Conservation (phyloP, 2,113 vertebrate species). For the Balaenoptera acutorostrata region DNA sequence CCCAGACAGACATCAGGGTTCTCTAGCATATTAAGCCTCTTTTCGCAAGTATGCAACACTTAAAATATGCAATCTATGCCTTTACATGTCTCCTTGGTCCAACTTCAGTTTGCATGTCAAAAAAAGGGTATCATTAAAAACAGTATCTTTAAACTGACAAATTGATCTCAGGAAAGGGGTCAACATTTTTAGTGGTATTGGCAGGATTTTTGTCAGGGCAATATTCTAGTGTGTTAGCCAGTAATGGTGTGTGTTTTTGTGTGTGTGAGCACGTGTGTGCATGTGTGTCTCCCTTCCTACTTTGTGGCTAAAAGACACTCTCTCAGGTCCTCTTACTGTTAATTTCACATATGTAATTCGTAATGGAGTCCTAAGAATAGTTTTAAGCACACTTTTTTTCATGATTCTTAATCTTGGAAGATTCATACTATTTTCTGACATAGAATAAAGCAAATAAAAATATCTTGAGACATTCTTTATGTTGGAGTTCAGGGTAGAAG, state of each 20-base stretch:
- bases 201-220: constrained; percentile 22
- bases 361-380: not conserved
- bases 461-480: not conserved
- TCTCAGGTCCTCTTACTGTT: not conserved
- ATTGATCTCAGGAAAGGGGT: not conserved
- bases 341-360: not conserved
- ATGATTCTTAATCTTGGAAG: not conserved
- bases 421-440: not conserved
- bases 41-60: not conserved
- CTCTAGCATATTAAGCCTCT: not conserved
- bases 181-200: not conserved
- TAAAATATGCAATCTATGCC: not conserved
- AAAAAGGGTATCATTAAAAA: not conserved
- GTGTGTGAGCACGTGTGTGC: not conserved
- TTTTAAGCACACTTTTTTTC: not conserved
- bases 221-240: not conserved
- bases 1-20: not conserved
- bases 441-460: not conserved
- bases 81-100: not conserved
- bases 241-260: not conserved
- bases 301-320: not conserved
- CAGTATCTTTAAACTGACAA: not conserved
- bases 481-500: not conserved
- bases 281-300: not conserved
- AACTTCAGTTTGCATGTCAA: not conserved